A percentile compares a stretch with the other conserved stretches of the same genome.
phyloP scores from a whole-genome alignment of 92 coral and sea anemone species.

The Palythoa caribaeorum region DNA sequence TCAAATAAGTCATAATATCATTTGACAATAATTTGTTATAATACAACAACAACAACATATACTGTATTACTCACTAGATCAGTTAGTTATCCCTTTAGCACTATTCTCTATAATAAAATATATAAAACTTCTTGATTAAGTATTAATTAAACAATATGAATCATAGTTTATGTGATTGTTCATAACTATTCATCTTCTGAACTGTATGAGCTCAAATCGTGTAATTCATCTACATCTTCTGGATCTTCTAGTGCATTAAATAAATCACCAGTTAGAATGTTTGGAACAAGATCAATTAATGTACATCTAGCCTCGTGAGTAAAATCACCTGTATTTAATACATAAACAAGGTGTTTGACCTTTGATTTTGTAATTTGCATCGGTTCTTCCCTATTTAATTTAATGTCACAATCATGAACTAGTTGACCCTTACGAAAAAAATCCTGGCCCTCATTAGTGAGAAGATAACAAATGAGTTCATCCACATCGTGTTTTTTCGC shows the following conservation, averaged over 20 bases:
- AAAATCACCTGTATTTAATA: constrained; percentile 46
- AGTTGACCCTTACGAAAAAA: constrained; percentile 31
- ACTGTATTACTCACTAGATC: neutral
- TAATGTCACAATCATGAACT: constrained; percentile 69
- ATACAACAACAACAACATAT: neutral
- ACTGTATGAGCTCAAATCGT: neutral
- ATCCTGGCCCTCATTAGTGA: neutral
- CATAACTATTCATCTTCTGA: neutral
- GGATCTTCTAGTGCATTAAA: constrained; percentile 29
- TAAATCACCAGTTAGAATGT: constrained; percentile 43
- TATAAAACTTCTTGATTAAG: neutral
- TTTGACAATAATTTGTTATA: neutral
- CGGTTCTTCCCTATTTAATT: constrained; percentile 66
- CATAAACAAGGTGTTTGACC: constrained; percentile 64
- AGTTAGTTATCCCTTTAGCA: neutral
- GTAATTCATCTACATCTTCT: constrained; percentile 1
- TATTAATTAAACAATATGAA: neutral
- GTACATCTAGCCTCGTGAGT: constrained; percentile 55
- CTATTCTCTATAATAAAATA: constrained; percentile 1
- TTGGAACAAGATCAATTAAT: constrained; percentile 58
- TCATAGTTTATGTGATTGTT: neutral
- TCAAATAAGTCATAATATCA: neutral
- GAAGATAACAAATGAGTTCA: neutral
- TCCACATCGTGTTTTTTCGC: neutral
- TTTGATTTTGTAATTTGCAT: constrained; percentile 64